Base-by-base conservation (phyloP, 2,888 invertebrate genomes). In the Caenorhabditis afra region DNA sequence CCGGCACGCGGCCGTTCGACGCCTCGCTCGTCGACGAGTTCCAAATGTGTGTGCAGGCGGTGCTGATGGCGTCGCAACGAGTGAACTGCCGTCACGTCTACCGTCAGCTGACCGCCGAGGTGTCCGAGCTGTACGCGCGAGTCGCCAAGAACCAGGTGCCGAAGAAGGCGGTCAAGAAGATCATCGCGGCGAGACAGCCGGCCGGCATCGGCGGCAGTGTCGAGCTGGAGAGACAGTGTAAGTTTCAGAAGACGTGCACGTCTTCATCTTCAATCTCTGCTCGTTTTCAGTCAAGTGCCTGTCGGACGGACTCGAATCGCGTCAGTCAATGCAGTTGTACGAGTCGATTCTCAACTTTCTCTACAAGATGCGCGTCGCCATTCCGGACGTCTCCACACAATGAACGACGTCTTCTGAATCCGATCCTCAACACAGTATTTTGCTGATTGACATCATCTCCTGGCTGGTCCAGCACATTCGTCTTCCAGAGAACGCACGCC, bases 151-250 rank as follows among this genome's bases (percentile, higher is more conserved):
- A 78, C 52, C 78, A 78, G 47, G 73, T 78, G 45, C 78, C 78
- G 11, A 78, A 78, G 59, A 78, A 78, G 52, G 78, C 78, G 35
- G 78, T 78, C 39, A 78, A 78, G 58, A 78, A 78, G 66, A 78
- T 78, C 29, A 39, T 62, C 12, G 66, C 71, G 0, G 61, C 71
- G 0, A 41, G 67, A 29, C 37, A 61, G 22, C 71, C 61, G 7
- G 71, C 71, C 8, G 57, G 62, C 16, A 41, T 35, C 16, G 61
- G 67, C 14, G 78, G 73, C 45, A 22, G 71, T n/a, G 49, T 59
- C 12, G 78, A 78, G 47, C 41, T 78, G 23, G 78, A 78, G 61
- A 53, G 73, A 58, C 78, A 78, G 29, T 78, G 78, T 78, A 16
- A 71, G 71, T 70, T 22, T 18, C 29, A n/a, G n/a, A n/a, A n/a